Percentiles rank a stretch among this genome's conserved stretches.
Evolutionary conservation across 2,888 invertebrate genomes (phyloP).

Genomic region (Limulus polyphemus): DNA sequence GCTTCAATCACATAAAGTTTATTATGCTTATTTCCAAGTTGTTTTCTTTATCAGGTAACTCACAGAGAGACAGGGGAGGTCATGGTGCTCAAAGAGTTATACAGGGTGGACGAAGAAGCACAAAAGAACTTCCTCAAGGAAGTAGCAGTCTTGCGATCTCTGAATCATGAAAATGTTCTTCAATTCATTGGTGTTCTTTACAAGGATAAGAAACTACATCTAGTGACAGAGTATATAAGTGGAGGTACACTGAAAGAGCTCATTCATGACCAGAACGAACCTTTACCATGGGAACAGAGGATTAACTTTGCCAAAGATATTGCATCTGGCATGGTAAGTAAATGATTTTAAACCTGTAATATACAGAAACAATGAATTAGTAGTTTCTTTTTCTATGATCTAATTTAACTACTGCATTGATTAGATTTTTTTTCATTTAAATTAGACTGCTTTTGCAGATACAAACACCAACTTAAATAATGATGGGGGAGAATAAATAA

Average conservation of each 20-base stretch:
- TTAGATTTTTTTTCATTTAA: no score
- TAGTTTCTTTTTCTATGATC: no score
- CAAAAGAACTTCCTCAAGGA: slow-evolving; percentile 89
- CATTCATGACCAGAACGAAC: slow-evolving; percentile 56
- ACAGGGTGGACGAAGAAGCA: slow-evolving; percentile 84
- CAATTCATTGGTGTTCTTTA: slow-evolving; percentile 85
- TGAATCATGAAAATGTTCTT: slow-evolving; percentile 78
- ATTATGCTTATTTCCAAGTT: no score
- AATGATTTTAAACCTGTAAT: no score
- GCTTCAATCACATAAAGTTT: no score
- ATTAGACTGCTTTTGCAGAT: no score
- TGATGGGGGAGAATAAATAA: no score
- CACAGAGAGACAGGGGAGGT: slow-evolving; percentile 80
- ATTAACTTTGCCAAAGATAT: slow-evolving; percentile 81
- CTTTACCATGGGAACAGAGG: slow-evolving; percentile 64
- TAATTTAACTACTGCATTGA: no score
- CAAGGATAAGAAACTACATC: slow-evolving; percentile 76
- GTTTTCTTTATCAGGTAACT: slow-evolving; percentile 52
- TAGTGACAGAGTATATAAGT: slow-evolving; percentile 83
- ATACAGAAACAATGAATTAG: no score
- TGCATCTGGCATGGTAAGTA: slow-evolving; percentile 68
- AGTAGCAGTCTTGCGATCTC: slow-evolving; percentile 78
- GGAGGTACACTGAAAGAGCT: slow-evolving; percentile 80
- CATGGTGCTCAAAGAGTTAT: slow-evolving; percentile 89
- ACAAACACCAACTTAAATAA: no score